Base-by-base conservation (phyloP, 2,113 vertebrate species). In the Rynchops niger region DNA sequence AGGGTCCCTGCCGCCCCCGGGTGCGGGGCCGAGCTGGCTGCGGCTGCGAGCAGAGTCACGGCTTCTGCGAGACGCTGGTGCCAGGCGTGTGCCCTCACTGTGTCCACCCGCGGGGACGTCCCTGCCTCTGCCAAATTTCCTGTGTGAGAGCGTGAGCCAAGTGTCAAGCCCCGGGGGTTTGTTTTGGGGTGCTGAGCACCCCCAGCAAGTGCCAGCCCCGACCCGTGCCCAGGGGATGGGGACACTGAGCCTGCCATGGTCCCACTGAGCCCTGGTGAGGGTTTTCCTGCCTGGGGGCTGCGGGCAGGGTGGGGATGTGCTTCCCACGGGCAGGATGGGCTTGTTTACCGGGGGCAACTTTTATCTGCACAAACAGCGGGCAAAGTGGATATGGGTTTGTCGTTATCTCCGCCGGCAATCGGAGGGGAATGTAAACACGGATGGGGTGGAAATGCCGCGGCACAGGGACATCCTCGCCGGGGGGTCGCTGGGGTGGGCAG, bases 261-360 rank as follows among this genome's bases (percentile, higher is more conserved):
- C 40, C 69, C 2, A 8, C 17, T 0, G 1, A 8, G 10, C n/a
- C 36, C 67, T 21, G 13, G 32, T 0, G 6, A 23, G 72, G 65
- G 52, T n/a, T 90, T 86, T 73, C 74, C 93, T 89, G 84, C 38
- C 45, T 12, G 0, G 8, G 83, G 42, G 61, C 59, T 36, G 74
- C 8, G 12, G 81, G 63, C 77, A 58, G n/a, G 73, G 91, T 4
- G 49, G 94, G n/a, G 92, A 76, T 71, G 67, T 12, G 20, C 77
- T 94, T 95, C 97, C 95, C 87, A 61, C 55, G 30, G 42, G 89
- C 95, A 97, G 97, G 96, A 94, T 96, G 94, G 53, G 42, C 1
- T 96, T 97, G 97, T 97, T 97, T 97, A 97, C 61, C 6, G 10
- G 96, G 90, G 94, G 91, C 82, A 95, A 8, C 23, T 70, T 91